Evolutionary conservation across 2,888 invertebrate genomes (phyloP).

Genomic region (Esperia sulphurella): DNA sequence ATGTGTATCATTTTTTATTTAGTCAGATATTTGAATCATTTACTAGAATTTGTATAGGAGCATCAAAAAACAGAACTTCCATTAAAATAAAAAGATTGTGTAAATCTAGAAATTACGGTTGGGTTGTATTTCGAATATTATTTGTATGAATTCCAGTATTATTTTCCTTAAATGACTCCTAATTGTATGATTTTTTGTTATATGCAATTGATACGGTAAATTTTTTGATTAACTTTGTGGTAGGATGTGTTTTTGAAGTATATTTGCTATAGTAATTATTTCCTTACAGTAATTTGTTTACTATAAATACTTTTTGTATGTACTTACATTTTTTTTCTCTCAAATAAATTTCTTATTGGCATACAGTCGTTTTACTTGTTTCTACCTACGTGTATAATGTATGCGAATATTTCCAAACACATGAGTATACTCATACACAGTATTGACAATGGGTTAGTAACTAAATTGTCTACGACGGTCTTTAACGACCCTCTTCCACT

Average conservation of each 20-base stretch:
- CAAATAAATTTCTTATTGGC: slow-evolving; percentile 66
- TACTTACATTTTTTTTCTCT: slow-evolving; percentile 67
- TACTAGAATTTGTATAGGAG: not conserved
- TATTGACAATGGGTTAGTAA: no score
- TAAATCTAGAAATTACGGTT: slow-evolving; percentile 25
- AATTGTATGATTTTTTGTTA: slow-evolving; percentile 19
- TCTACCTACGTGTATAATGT: no score
- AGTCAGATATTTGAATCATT: no score
- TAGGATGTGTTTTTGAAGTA: slow-evolving; percentile 25
- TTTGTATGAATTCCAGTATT: slow-evolving; percentile 31
- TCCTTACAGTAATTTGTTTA: slow-evolving; percentile 33
- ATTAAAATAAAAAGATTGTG: slow-evolving; percentile 30
- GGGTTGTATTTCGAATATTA: slow-evolving; percentile 18
- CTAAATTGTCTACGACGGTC: no score
- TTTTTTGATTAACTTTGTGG: slow-evolving; percentile 10
- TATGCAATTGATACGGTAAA: slow-evolving; percentile 5
- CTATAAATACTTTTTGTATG: slow-evolving; percentile 54
- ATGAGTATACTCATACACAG: no score
- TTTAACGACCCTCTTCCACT: no score
- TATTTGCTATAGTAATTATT: slow-evolving; percentile 16
- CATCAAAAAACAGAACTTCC: slow-evolving; percentile 26
- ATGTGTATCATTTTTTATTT: no score
- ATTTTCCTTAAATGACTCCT: slow-evolving; percentile 24
- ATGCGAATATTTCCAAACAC: no score
- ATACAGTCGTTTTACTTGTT: slow-evolving; percentile 22